phyloP scores from a whole-genome alignment of 1,140 invertebrate species.

The Dinoponera quadriceps region DNA sequence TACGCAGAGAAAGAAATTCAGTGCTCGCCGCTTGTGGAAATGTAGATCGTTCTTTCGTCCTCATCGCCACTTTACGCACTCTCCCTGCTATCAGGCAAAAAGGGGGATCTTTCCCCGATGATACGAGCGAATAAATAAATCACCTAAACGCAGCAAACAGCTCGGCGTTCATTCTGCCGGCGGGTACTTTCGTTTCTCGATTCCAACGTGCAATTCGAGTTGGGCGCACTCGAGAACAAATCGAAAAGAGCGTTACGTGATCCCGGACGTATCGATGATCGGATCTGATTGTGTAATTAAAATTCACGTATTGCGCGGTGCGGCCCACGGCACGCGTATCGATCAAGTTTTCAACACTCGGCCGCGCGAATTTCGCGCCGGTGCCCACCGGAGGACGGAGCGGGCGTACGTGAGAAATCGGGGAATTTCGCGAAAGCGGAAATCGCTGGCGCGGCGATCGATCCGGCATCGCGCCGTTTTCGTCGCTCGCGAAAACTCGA shows the following conservation, averaged over 20 bases:
- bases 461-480: constrained; percentile 7
- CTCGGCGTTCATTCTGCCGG: too few species aligned
- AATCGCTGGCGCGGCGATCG: constrained; percentile 50
- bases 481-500: constrained; percentile 28
- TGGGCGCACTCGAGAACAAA: neutral
- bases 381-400: neutral
- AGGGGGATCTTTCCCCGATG: too few species aligned
- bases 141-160: too few species aligned
- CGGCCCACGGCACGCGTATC: constrained; percentile 26
- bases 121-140: too few species aligned
- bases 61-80: too few species aligned
- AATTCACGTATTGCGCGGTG: constrained; percentile 45
- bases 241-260: neutral
- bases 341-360: constrained; percentile 25
- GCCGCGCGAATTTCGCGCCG: neutral
- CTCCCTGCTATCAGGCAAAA: too few species aligned
- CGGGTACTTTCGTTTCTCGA: too few species aligned
- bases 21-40: too few species aligned
- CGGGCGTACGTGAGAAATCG: constrained; percentile 48
- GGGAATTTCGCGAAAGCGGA: constrained; percentile 55
- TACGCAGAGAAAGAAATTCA: too few species aligned
- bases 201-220: too few species aligned
- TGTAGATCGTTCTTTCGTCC: too few species aligned
- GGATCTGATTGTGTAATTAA: constrained; percentile 44
- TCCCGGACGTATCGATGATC: neutral